A percentile compares a stretch with the other conserved stretches of the same genome.
Evolutionary conservation across 2,888 invertebrate species (phyloP).

Genomic region (Palloptera scutellata): DNA sequence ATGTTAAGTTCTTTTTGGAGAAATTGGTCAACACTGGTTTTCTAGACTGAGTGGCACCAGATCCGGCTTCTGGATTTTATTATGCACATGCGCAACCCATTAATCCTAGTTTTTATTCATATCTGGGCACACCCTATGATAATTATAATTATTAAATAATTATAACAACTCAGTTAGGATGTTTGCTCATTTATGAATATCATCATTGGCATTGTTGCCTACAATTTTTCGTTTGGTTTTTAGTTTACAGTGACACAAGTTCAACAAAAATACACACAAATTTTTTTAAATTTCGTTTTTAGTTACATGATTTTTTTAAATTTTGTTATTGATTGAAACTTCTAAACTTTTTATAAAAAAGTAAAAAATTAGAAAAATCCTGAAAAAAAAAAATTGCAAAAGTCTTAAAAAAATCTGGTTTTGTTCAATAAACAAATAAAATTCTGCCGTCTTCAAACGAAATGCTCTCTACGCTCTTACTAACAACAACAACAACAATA

Average conservation of each 20-base stretch:
- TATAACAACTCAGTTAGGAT: constrained; percentile 19
- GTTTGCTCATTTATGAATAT: neutral
- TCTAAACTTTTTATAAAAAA: constrained; percentile 24
- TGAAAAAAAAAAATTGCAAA: constrained; percentile 33
- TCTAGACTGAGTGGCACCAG: constrained; percentile 86
- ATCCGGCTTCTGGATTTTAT: constrained; percentile 77
- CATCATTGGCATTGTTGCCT: neutral
- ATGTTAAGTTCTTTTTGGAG: constrained; percentile 95
- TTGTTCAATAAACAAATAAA: constrained; percentile 18
- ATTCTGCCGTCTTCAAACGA: constrained; percentile 21
- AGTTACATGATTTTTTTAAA: constrained; percentile 18
- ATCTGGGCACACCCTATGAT: constrained; percentile 68
- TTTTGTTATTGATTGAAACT: constrained; percentile 20
- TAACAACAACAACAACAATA: constrained; percentile 22
- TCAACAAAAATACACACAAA: constrained; percentile 27
- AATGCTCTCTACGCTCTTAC: constrained; percentile 30
- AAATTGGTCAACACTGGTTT: constrained; percentile 95
- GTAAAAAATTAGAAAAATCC: constrained; percentile 20
- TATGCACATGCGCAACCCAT: constrained; percentile 72
- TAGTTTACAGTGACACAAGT: constrained; percentile 7
- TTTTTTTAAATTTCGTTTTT: constrained; percentile 30
- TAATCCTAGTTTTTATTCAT: constrained; percentile 78
- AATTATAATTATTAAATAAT: constrained; percentile 62
- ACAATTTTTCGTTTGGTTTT: neutral
- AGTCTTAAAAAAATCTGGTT: constrained; percentile 34